phyloP scores from a whole-genome alignment of 2,113 vertebrate genomes.

The Ictidomys tridecemlineatus region DNA sequence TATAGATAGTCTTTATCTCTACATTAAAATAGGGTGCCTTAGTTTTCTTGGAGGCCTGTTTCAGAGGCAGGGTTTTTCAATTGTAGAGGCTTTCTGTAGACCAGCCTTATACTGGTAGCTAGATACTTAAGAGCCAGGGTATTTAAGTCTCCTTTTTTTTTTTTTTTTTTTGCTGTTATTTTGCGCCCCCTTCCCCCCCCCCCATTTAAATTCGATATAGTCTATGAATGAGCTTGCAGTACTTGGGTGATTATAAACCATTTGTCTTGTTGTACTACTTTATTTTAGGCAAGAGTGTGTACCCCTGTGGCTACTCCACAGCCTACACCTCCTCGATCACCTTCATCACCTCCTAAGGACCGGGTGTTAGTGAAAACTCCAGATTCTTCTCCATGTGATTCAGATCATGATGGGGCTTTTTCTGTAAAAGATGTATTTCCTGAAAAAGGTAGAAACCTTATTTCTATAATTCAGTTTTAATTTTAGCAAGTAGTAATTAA shows the following conservation, averaged over 20 bases:
- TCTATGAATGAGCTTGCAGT: not conserved
- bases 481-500: constrained; percentile 11
- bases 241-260: not conserved
- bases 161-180: not conserved
- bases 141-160: not conserved
- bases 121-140: not conserved
- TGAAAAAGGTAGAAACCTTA: constrained; percentile 85
- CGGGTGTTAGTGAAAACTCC: constrained; percentile 88
- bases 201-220: not conserved
- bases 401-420: constrained; percentile 79
- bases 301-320: constrained; percentile 90
- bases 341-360: constrained; percentile 82
- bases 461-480: constrained; percentile 56
- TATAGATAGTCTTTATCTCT: not conserved
- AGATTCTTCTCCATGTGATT: constrained; percentile 86
- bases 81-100: not conserved
- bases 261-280: constrained; percentile 56
- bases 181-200: not conserved
- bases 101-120: not conserved
- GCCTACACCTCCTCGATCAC: constrained; percentile 88
- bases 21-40: not conserved
- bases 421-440: constrained; percentile 61
- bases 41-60: not conserved
- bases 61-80: constrained; percentile 23
- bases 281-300: constrained; percentile 82